These are phyloP conservation scores for Ahaetulla prasina DNA, from an alignment of 2,113 vertebrate genomes.

Conservation along the genomic window DNA sequence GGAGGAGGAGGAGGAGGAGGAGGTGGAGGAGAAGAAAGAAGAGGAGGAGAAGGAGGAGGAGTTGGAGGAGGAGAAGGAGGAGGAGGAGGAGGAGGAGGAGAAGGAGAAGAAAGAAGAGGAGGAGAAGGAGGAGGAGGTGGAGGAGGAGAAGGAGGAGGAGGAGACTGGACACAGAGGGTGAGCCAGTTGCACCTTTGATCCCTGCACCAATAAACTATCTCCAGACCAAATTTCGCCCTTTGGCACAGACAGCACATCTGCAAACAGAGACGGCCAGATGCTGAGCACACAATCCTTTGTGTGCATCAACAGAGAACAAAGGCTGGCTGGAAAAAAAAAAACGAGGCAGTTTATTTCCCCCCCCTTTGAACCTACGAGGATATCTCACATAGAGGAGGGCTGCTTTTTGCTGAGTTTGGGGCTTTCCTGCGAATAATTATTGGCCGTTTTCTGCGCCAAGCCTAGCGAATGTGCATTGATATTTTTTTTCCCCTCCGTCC, in stretches of 20 bases:
- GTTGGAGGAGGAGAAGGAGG: too few species aligned
- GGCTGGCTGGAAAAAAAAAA: background rate
- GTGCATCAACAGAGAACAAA: background rate
- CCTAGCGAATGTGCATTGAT: background rate
- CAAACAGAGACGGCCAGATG: background rate
- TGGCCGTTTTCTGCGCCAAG: background rate
- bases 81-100: too few species aligned
- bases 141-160: too few species aligned
- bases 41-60: accelerated
- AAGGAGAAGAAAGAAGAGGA: too few species aligned
- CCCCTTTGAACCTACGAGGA: background rate
- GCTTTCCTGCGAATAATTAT: background rate
- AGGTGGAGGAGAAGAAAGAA: too few species aligned
- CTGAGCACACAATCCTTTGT: background rate
- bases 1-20: too few species aligned
- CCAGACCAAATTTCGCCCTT: background rate
- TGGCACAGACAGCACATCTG: background rate
- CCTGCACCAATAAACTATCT: background rate
- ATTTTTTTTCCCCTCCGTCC: too few species aligned
- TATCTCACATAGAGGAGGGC: background rate
- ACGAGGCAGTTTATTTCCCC: background rate
- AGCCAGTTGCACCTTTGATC: background rate
- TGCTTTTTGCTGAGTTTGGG: background rate
- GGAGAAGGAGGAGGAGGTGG: too few species aligned
- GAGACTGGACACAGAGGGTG: too few species aligned